phyloP scores from a whole-genome alignment of 2,888 invertebrate species.

The Trypoxylon attenuatum region DNA sequence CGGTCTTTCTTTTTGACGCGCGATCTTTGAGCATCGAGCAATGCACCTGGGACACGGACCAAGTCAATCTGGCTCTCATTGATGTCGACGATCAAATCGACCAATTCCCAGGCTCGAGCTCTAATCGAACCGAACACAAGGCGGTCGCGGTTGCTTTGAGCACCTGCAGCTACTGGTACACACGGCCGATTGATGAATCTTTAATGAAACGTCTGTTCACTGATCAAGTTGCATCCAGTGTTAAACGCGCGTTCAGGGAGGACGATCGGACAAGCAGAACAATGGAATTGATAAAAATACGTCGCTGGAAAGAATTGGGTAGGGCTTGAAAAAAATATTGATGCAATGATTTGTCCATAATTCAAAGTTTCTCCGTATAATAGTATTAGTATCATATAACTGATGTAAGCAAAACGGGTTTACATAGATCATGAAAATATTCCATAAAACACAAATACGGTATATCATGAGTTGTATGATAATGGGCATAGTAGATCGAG shows the following conservation, averaged over 20 bases:
- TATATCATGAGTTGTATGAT: slow-evolving; percentile 17
- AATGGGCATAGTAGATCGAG: slow-evolving; percentile 14
- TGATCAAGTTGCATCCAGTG: not conserved
- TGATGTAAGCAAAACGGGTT: slow-evolving; percentile 38
- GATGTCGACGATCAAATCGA: not conserved
- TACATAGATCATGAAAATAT: slow-evolving; percentile 24
- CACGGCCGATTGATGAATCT: not conserved
- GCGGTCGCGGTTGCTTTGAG: not conserved
- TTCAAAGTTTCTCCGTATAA: slow-evolving; percentile 9
- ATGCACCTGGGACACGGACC: not conserved
- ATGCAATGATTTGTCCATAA: slow-evolving; percentile 1
- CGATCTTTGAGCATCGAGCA: not conserved
- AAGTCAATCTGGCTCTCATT: slow-evolving; percentile 16
- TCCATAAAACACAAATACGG: slow-evolving; percentile 35
- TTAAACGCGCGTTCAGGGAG: not conserved
- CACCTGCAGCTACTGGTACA: slow-evolving; percentile 12
- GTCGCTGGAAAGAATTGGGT: slow-evolving; percentile 25
- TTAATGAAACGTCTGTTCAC: slow-evolving; percentile 11
- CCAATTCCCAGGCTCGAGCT: not conserved
- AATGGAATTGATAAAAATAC: not conserved
- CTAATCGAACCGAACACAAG: not conserved
- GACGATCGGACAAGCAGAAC: slow-evolving; percentile 7
- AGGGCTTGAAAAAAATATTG: slow-evolving; percentile 6
- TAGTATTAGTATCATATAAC: slow-evolving; percentile 32
- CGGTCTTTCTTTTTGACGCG: slow-evolving; percentile 5